These are phyloP conservation scores for Sparidentex hasta DNA, from an alignment of 2,797 vertebrate genomes.

Conservation along the genomic window DNA sequence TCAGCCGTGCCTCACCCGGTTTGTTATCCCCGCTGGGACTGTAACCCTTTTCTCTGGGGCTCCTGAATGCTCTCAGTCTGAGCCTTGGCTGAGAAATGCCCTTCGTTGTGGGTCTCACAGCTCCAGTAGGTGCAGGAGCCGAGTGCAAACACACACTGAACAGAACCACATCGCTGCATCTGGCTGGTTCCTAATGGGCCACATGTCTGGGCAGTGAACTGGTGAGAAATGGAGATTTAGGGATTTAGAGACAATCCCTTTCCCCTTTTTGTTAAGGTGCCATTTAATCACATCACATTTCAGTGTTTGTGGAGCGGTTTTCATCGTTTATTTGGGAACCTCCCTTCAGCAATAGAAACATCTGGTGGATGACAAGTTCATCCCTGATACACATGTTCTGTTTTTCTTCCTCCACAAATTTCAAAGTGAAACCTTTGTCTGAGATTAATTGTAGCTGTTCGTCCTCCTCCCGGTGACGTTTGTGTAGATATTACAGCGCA, in stretches of 20 bases:
- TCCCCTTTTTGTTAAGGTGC: neutral
- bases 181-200: slow-evolving; percentile 53
- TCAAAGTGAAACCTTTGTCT: slow-evolving; percentile 6
- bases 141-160: slow-evolving; percentile 23
- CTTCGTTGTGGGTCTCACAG: slow-evolving; percentile 53
- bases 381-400: slow-evolving; percentile 47
- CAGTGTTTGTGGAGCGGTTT: slow-evolving; percentile 3
- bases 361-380: slow-evolving; percentile 49
- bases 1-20: slow-evolving; percentile 42
- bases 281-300: slow-evolving; percentile 25
- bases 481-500: slow-evolving; percentile 29
- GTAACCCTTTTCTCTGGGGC: slow-evolving; percentile 44
- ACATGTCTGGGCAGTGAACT: slow-evolving; percentile 24
- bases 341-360: slow-evolving; percentile 29
- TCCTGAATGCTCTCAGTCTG: slow-evolving; percentile 51
- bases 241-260: slow-evolving; percentile 23
- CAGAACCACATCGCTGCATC: slow-evolving; percentile 55
- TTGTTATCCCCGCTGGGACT: slow-evolving; percentile 62
- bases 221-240: slow-evolving; percentile 41
- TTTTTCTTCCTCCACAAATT: slow-evolving; percentile 47
- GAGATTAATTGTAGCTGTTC: neutral
- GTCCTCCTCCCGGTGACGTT: slow-evolving; percentile 12
- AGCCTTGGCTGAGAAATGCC: slow-evolving; percentile 62
- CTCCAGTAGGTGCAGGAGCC: slow-evolving; percentile 7
- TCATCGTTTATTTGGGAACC: slow-evolving; percentile 1